Conservation (phyloP, 2,888 invertebrate species). For the Dynastes hyllus region DNA sequence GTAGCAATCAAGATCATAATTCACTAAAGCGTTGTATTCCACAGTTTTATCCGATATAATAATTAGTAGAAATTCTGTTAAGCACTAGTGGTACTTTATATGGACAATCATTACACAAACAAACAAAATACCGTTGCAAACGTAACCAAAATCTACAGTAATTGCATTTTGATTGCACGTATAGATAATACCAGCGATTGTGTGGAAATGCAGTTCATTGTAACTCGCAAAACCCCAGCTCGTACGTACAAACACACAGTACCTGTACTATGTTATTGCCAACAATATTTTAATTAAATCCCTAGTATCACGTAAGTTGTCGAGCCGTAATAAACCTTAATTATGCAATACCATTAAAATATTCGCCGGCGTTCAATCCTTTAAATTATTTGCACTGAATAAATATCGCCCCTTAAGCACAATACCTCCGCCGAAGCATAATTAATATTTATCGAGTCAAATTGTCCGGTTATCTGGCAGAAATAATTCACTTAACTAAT, state of each 20-base stretch:
- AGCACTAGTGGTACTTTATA: no score
- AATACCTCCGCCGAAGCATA: slow-evolving; percentile 9
- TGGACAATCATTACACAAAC: no score
- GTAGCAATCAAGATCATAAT: no score
- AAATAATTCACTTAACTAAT: slow-evolving; percentile 43
- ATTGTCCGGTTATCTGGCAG: slow-evolving; percentile 38
- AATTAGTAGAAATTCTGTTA: no score
- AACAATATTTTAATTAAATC: slow-evolving; percentile 46
- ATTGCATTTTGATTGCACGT: no score
- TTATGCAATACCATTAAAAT: slow-evolving; percentile 29
- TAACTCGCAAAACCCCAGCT: background rate
- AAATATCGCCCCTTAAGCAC: slow-evolving; percentile 31
- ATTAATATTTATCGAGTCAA: slow-evolving; percentile 43
- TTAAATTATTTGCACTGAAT: slow-evolving; percentile 12
- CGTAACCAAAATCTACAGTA: no score
- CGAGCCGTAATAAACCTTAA: slow-evolving; percentile 41
- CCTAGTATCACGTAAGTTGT: slow-evolving; percentile 9
- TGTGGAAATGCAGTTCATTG: background rate
- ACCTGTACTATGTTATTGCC: slow-evolving; percentile 10
- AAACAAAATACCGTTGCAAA: no score
- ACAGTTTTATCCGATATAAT: no score
- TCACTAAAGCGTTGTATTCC: no score
- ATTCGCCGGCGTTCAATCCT: background rate
- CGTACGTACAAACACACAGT: background rate
- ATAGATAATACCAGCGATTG: no score